Conservation (phyloP, 2,797 vertebrate species). For the Vireo griseus region DNA sequence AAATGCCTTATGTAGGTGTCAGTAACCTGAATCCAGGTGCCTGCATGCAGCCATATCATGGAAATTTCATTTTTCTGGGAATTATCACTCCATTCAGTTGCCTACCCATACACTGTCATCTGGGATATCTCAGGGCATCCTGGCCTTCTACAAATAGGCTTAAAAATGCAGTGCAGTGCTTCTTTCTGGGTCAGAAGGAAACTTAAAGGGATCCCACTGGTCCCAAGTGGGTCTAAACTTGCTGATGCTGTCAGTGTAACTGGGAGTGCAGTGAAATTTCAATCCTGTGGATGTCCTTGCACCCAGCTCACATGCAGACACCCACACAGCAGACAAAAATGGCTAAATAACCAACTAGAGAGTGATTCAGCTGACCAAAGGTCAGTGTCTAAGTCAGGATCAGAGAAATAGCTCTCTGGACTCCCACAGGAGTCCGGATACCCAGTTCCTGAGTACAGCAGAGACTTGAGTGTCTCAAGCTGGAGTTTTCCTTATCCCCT, state of each 20-base stretch:
- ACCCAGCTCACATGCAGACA: neutral
- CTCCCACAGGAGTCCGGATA: accelerated
- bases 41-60: accelerated
- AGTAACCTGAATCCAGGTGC: neutral
- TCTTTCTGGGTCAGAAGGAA: neutral
- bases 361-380: neutral
- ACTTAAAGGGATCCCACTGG: accelerated
- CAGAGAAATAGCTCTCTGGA: neutral
- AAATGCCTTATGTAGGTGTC: neutral
- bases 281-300: neutral
- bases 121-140: neutral
- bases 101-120: neutral
- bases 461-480: neutral
- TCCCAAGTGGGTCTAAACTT: neutral
- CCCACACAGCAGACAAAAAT: neutral
- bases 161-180: neutral
- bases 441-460: neutral
- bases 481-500: neutral
- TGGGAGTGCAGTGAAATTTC: neutral
- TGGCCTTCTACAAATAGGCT: neutral
- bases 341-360: neutral
- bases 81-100: neutral
- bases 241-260: neutral
- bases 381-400: neutral
- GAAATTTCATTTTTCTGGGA: neutral